Conservation (phyloP, 37 sponge, comb jelly and placozoan genomes). For the Halichondria panicea region DNA sequence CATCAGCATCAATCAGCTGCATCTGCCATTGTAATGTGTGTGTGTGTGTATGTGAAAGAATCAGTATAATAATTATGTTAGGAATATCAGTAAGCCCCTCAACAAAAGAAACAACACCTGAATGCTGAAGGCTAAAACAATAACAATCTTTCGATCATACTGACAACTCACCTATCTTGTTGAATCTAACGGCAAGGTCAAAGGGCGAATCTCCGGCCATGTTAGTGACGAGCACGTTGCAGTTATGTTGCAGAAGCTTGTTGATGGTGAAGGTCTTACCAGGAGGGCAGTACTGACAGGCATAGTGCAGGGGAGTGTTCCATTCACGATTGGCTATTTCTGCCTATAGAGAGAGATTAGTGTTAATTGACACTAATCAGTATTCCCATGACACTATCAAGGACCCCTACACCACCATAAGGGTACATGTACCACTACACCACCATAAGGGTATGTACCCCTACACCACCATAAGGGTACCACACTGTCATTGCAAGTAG, state of each 20-base stretch:
- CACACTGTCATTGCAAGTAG: not conserved
- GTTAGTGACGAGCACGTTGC: slow-evolving; percentile 40
- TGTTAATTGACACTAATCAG: too few relatives aligned
- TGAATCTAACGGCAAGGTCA: slow-evolving; percentile 76
- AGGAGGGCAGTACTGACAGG: slow-evolving; percentile 67
- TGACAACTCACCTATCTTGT: slow-evolving; percentile 61
- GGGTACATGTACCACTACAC: too few relatives aligned
- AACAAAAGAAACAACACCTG: not conserved
- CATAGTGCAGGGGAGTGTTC: slow-evolving; percentile 83
- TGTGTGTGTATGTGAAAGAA: too few relatives aligned
- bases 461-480: not conserved
- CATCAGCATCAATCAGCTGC: slow-evolving; percentile 79
- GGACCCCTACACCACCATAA: not conserved
- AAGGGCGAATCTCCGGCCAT: slow-evolving; percentile 76
- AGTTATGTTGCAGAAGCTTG: slow-evolving; percentile 69
- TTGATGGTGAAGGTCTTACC: slow-evolving; percentile 78
- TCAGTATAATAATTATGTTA: not conserved
- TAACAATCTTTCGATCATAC: not conserved
- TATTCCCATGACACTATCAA: not conserved
- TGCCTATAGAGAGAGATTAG: slow-evolving; percentile 37
- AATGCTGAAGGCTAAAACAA: not conserved
- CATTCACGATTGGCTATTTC: slow-evolving; percentile 48
- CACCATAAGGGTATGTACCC: too few relatives aligned
- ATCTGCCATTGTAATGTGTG: too few relatives aligned
- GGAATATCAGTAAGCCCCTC: not conserved